A percentile compares a stretch with the other conserved stretches of the same genome.
phyloP scores from a whole-genome alignment of 1,140 invertebrate species.

The Teleogryllus occipitalis region DNA sequence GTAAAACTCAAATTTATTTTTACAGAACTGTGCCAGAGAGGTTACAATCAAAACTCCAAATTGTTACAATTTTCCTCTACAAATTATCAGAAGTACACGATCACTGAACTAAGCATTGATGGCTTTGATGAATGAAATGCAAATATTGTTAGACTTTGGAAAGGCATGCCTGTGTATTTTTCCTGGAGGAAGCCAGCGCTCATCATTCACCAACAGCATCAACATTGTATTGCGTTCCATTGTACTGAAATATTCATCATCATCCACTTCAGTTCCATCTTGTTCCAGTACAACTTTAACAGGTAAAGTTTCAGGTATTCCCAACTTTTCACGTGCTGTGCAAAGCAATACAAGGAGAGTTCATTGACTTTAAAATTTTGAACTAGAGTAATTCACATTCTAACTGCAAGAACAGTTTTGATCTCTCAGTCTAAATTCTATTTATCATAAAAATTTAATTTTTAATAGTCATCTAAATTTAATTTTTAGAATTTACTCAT shows the following conservation, averaged over 20 bases:
- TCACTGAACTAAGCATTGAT: no score
- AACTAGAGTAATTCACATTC: background rate
- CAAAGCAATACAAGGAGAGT: background rate
- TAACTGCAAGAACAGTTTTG: no score
- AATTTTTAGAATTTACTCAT: no score
- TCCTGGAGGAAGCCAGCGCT: conserved; percentile 53
- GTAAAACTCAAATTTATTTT: background rate
- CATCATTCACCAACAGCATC: conserved; percentile 63
- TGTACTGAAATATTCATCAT: conserved; percentile 79
- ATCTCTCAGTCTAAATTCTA: no score
- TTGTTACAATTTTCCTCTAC: background rate
- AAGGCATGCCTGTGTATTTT: conserved; percentile 20
- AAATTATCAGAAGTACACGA: background rate
- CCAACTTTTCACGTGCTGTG: conserved; percentile 48
- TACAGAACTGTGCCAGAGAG: background rate
- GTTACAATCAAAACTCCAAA: background rate
- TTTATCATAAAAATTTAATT: no score
- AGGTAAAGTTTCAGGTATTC: conserved; percentile 40
- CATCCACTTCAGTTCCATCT: conserved; percentile 80
- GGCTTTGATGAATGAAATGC: no score
- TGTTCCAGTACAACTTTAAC: conserved; percentile 71
- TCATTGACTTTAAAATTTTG: background rate
- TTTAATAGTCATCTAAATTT: no score
- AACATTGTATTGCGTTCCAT: conserved; percentile 71
- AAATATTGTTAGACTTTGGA: background rate